Base-by-base conservation (phyloP, 2,888 invertebrate genomes). In the Exephanes ischioxanthus region DNA sequence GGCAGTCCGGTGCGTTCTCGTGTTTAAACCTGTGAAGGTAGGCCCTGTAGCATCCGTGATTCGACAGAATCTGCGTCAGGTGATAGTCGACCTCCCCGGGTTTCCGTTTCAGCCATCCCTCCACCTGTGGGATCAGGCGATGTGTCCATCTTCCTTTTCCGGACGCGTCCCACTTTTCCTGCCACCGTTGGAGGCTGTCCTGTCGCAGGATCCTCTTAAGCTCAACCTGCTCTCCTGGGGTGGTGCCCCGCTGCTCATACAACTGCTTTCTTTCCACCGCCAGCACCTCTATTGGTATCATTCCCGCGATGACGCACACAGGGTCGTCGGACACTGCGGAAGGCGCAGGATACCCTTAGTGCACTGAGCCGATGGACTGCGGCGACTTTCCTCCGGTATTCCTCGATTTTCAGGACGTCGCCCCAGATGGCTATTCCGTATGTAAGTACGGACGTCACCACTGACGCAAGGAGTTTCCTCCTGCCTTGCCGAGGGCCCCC, bases 261-360 rank as follows among this genome's bases (percentile, higher is more conserved):
- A 22, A 30, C 9, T 11, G 19, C 68, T 26, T 53, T 37, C 83
- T 30, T 41, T 84, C 86, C 16, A 30, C 37, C 0, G 79, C 85
- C 7, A 87, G 53, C 3, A 88, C 30, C 6, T 86, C 51, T 4
- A 85, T 53, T 5, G 87, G 86, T 2, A 81, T 3, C 55, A 80
- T 82, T 30, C 84, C 87, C 11, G 81, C 84, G 19, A 86, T 84
- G 30, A 87, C 82, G 53, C 67, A 30, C n/a, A 11, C 84, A 85
- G 79, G 80, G 9, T 45, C 9, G 3, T 6, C 45, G 5, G 1
- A 87, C 68, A n/a, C 7, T 37, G 37, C 5, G 37, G 37, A 7
- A 0, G 1, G 7, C 37, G 6, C 37, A 6, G 5, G 37, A 37
- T 37, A 37, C 37, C 6, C 37, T 37, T 6, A 37, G 6, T 0